phyloP scores from a whole-genome alignment of 2,888 invertebrate genomes.

The Macropis europaea region DNA sequence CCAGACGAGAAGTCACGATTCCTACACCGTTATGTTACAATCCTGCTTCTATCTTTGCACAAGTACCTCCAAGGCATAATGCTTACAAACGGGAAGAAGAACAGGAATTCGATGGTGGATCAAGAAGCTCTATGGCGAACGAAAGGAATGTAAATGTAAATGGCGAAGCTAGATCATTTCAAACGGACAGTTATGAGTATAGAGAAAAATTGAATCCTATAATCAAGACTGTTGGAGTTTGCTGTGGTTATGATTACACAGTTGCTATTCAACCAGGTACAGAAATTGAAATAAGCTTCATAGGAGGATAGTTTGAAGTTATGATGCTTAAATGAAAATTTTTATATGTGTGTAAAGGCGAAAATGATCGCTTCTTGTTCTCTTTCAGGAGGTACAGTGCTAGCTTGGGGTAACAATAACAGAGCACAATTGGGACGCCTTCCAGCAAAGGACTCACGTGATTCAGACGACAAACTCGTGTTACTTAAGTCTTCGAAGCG shows the following conservation, averaged over 20 bases:
- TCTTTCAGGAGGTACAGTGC: conserved; percentile 82
- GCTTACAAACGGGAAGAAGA: conserved; percentile 36
- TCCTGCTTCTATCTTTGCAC: conserved; percentile 73
- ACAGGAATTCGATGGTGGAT: conserved; percentile 12
- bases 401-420: conserved; percentile 89
- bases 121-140: not conserved
- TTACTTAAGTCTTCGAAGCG: conserved; percentile 87
- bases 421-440: conserved; percentile 84
- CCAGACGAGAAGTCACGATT: conserved; percentile 82
- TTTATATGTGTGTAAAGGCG: not conserved
- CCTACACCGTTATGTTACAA: conserved; percentile 82
- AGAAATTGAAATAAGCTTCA: conserved; percentile 41
- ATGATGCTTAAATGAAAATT: not conserved
- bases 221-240: conserved; percentile 79
- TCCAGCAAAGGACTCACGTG: conserved; percentile 82
- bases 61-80: conserved; percentile 67
- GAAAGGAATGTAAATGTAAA: conserved; percentile 45
- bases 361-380: conserved; percentile 1
- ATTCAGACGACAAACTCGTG: conserved; percentile 82
- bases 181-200: conserved; percentile 55
- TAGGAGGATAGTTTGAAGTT: not conserved
- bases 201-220: conserved; percentile 70
- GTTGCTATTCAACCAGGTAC: conserved; percentile 82
- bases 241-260: conserved; percentile 90
- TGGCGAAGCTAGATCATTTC: conserved; percentile 23